These are phyloP conservation scores for Tuta absoluta DNA, from an alignment of 2,888 invertebrate species.

Conservation along the genomic window DNA sequence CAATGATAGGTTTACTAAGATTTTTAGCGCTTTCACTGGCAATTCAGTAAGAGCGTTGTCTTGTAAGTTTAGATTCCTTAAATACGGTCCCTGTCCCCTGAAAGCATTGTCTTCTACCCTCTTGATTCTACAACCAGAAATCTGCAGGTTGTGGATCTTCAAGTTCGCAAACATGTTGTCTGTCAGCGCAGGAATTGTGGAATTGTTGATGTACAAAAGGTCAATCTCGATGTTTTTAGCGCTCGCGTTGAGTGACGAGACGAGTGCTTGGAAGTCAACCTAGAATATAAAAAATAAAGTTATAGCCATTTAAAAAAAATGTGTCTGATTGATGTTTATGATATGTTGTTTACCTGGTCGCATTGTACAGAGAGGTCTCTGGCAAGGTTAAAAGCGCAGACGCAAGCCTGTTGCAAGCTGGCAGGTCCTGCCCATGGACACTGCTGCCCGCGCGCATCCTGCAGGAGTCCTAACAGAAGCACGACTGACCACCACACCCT, in stretches of 20 bases:
- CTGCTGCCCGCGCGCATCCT: constrained; percentile 82
- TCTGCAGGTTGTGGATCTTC: constrained; percentile 90
- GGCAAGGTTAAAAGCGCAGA: constrained; percentile 93
- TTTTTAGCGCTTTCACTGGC: constrained; percentile 86
- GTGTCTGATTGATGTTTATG: not conserved
- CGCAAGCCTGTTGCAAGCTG: constrained; percentile 89
- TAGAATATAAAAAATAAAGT: constrained; percentile 42
- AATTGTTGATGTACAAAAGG: constrained; percentile 93
- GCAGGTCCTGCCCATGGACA: constrained; percentile 93
- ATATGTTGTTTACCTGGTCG: constrained; percentile 83
- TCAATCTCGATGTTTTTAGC: constrained; percentile 86
- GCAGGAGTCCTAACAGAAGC: constrained; percentile 46
- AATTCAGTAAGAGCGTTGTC: constrained; percentile 90
- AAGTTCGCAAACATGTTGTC: constrained; percentile 86
- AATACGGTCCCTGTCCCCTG: constrained; percentile 88
- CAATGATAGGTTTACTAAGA: constrained; percentile 86
- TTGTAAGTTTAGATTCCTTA: constrained; percentile 92
- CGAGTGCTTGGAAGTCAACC: constrained; percentile 89
- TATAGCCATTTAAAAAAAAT: too few species aligned
- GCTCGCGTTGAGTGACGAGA: constrained; percentile 87
- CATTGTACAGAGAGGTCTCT: constrained; percentile 94
- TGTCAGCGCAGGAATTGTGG: constrained; percentile 85
- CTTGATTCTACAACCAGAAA: constrained; percentile 90
- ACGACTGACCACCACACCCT: constrained; percentile 49
- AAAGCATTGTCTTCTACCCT: constrained; percentile 88